These are phyloP conservation scores for Clarias macrocephalus DNA, from an alignment of 2,113 vertebrate species.

Conservation along the genomic window DNA sequence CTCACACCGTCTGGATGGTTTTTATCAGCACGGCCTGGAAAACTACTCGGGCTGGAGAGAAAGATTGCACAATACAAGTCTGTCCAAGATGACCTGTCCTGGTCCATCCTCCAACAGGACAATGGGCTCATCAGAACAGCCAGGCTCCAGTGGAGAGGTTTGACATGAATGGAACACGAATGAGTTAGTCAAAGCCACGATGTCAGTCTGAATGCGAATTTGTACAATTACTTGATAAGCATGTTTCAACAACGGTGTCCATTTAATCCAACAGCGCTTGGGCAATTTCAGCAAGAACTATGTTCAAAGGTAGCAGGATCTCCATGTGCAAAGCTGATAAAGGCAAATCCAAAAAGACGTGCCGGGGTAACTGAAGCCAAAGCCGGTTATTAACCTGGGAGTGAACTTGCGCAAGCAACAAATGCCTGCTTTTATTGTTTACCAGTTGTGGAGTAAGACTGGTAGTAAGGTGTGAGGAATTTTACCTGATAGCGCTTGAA, in stretches of 20 bases:
- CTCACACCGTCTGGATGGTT: not conserved
- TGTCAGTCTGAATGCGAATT: not conserved
- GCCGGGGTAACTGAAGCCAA: not conserved
- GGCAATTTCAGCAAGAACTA: not conserved
- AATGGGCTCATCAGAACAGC: not conserved
- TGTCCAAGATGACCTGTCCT: not conserved
- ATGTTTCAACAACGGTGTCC: not conserved
- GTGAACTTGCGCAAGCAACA: not conserved
- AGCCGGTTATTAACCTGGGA: not conserved
- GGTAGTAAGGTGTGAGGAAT: not conserved
- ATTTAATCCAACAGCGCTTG: not conserved
- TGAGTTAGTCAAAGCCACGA: not conserved
- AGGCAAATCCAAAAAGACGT: not conserved
- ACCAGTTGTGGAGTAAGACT: not conserved
- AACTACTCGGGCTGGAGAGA: not conserved
- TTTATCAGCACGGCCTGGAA: not conserved
- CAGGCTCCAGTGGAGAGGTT: not conserved
- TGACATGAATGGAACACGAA: not conserved
- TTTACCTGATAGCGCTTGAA: not conserved
- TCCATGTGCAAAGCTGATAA: not conserved
- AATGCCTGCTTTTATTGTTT: slow-evolving; percentile 2
- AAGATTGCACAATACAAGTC: not conserved
- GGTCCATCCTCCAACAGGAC: not conserved
- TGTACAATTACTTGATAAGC: not conserved
- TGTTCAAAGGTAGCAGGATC: no score